These are phyloP conservation scores for Gasterosteus nipponicus DNA, from an alignment of 2,113 vertebrate species.

Conservation along the genomic window DNA sequence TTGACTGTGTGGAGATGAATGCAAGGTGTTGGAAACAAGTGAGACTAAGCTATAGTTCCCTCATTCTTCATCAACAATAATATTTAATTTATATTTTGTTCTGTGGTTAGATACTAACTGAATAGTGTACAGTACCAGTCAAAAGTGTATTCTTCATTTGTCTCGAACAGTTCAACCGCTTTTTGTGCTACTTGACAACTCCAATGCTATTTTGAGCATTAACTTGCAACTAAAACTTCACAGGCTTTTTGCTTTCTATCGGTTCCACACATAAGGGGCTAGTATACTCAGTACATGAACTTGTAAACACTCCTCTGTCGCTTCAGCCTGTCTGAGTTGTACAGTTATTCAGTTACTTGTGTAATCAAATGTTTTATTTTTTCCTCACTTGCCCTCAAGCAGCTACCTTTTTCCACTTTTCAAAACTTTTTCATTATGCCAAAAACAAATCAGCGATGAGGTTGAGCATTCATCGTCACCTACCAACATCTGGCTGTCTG, in stretches of 20 bases:
- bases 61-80: too few relatives aligned
- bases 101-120: too few relatives aligned
- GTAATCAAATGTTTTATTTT: not conserved
- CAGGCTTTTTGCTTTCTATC: too few relatives aligned
- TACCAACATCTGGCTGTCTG: constrained; percentile 41
- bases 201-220: not conserved
- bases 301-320: not conserved
- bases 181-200: too few relatives aligned
- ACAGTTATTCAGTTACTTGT: not conserved
- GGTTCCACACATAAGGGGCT: not conserved
- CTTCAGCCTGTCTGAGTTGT: too few relatives aligned
- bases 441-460: not conserved
- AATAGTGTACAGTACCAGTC: too few relatives aligned
- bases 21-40: not conserved
- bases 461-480: constrained; percentile 6
- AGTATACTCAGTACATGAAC: not conserved
- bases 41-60: not conserved
- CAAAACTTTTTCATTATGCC: not conserved
- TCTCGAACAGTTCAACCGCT: too few relatives aligned
- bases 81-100: too few relatives aligned
- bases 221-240: not conserved
- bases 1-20: not conserved
- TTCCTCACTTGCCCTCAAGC: not conserved
- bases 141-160: too few relatives aligned
- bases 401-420: constrained; percentile 1